Evolutionary conservation across 2,113 vertebrate genomes (phyloP).

Genomic region (Caranx melampygus): DNA sequence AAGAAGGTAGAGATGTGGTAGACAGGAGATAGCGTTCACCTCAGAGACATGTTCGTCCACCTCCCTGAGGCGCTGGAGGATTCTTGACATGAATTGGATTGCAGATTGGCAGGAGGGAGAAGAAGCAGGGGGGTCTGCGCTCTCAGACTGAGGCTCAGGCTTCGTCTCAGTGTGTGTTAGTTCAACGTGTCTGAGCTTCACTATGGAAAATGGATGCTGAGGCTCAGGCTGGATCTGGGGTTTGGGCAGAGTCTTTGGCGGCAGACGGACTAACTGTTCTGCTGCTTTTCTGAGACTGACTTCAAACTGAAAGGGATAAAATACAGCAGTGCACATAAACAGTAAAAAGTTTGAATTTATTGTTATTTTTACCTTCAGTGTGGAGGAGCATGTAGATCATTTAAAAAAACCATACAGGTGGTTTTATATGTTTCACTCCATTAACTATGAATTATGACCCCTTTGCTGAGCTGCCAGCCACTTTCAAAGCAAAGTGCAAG

Average conservation of each 20-base stretch:
- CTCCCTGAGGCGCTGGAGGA: conserved; percentile 92
- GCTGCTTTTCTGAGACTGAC: conserved; percentile 82
- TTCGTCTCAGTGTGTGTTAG: conserved; percentile 43
- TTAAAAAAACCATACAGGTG: conserved; percentile 32
- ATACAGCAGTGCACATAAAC: conserved; percentile 69
- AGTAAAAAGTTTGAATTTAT: background rate
- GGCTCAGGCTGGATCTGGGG: conserved; percentile 76
- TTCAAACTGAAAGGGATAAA: conserved; percentile 86
- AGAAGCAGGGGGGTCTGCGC: conserved; percentile 58
- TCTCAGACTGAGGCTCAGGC: conserved; percentile 47
- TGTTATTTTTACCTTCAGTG: background rate
- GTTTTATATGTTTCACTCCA: conserved; percentile 29
- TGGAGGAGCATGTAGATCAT: background rate
- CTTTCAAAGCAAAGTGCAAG: conserved; percentile 27
- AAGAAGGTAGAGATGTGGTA: conserved; percentile 18
- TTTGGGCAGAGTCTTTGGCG: conserved; percentile 75
- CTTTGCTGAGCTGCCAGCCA: background rate
- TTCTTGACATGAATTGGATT: conserved; percentile 88
- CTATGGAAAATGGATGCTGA: conserved; percentile 75
- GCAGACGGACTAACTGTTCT: conserved; percentile 76
- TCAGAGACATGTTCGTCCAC: conserved; percentile 93
- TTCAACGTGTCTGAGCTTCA: conserved; percentile 77
- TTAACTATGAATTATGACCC: conserved; percentile 13
- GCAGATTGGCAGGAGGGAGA: conserved; percentile 85
- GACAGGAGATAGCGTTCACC: conserved; percentile 86